These are phyloP conservation scores for Cyphomyrmex costatus DNA, from an alignment of 1,140 invertebrate species.

Conservation along the genomic window DNA sequence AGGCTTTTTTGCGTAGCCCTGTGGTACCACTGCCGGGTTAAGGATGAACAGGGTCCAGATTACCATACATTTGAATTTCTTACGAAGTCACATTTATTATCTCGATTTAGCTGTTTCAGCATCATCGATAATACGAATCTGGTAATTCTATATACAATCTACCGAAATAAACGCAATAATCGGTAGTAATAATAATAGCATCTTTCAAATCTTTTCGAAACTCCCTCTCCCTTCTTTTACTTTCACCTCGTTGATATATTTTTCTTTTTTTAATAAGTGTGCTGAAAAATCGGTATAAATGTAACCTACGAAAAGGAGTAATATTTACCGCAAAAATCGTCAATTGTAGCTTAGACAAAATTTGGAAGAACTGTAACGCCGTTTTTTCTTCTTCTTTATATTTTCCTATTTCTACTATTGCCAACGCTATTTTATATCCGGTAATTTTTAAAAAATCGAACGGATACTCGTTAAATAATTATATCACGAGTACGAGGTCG, in stretches of 20 bases:
- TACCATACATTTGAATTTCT: constrained; percentile 78
- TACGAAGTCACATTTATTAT: constrained; percentile 83
- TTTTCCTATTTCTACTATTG: constrained; percentile 73
- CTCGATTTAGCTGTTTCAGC: constrained; percentile 76
- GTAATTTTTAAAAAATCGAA: constrained; percentile 49
- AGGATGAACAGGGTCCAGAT: constrained; percentile 64
- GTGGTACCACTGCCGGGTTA: constrained; percentile 55
- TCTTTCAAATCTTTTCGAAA: constrained; percentile 73
- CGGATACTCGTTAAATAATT: constrained; percentile 64
- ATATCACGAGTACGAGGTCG: constrained; percentile 68
- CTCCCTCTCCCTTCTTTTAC: constrained; percentile 65
- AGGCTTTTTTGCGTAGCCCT: not conserved
- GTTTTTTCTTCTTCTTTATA: constrained; percentile 43
- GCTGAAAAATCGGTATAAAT: constrained; percentile 83
- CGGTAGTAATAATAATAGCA: constrained; percentile 70
- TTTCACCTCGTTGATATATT: constrained; percentile 75
- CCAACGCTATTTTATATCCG: constrained; percentile 71
- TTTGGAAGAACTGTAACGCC: constrained; percentile 82
- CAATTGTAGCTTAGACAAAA: constrained; percentile 79
- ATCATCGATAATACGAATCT: constrained; percentile 79
- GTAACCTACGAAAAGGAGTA: constrained; percentile 79
- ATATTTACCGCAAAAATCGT: constrained; percentile 78
- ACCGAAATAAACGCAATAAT: constrained; percentile 75
- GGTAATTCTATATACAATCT: constrained; percentile 79
- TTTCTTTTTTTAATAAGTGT: constrained; percentile 77